phyloP scores from a whole-genome alignment of 2,797 vertebrate species.

The Alectoris magna region DNA sequence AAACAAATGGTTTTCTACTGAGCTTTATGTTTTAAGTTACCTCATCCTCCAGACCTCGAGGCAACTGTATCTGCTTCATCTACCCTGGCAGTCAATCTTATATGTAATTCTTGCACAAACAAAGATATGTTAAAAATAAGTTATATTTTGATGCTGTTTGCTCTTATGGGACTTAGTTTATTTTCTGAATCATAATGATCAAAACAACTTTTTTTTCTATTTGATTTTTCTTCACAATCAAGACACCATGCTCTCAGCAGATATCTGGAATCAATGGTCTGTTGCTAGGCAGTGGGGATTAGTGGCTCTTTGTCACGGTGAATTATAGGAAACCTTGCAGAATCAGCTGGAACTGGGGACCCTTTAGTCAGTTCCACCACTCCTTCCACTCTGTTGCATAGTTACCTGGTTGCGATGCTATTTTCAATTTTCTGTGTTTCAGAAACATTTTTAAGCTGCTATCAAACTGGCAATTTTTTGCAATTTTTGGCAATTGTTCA shows the following conservation, averaged over 20 bases:
- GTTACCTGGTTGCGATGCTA: neutral
- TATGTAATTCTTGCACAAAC: neutral
- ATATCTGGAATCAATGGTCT: neutral
- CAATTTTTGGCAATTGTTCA: neutral
- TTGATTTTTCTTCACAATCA: constrained; percentile 5
- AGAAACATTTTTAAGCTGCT: neutral
- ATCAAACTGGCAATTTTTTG: neutral
- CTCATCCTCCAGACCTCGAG: neutral
- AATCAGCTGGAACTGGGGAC: neutral
- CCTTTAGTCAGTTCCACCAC: neutral
- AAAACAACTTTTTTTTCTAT: neutral
- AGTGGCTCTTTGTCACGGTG: neutral
- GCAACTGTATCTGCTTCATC: neutral
- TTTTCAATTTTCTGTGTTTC: neutral
- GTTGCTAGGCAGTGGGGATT: constrained; percentile 19
- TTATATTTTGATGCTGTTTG: neutral
- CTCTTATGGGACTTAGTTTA: neutral
- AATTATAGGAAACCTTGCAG: neutral
- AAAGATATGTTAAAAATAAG: rapidly evolving
- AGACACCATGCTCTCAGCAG: neutral
- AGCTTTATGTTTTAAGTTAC: neutral
- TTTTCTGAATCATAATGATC: neutral
- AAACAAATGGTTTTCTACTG: neutral
- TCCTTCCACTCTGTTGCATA: neutral
- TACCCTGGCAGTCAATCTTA: neutral